A percentile compares a stretch with the other conserved stretches of the same genome.
Evolutionary conservation across 2,113 vertebrate genomes (phyloP).

Genomic region (Hipposideros armiger): DNA sequence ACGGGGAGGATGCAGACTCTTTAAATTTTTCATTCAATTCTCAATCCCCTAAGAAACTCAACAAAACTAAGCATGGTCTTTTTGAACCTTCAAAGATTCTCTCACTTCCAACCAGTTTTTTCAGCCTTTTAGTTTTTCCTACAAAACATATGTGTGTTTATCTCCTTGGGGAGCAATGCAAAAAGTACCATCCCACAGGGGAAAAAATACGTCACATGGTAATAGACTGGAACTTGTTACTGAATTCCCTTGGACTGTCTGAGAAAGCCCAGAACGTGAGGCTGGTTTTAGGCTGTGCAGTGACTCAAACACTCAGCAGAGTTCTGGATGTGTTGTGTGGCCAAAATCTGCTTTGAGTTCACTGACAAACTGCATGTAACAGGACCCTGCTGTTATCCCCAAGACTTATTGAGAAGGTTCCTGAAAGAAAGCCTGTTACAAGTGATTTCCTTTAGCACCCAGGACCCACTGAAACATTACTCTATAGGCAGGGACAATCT

Average conservation of each 20-base stretch:
- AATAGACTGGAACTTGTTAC: neutral
- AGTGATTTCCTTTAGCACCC: neutral
- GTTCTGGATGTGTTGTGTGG: neutral
- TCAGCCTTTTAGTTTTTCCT: conserved; percentile 55
- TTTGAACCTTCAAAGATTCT: conserved; percentile 42
- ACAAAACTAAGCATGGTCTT: conserved; percentile 56
- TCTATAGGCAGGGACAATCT: neutral
- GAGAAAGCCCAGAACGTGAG: neutral
- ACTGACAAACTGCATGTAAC: neutral
- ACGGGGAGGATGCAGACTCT: neutral
- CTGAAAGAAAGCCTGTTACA: neutral
- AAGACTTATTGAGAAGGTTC: conserved; percentile 27
- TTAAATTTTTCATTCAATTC: conserved; percentile 41
- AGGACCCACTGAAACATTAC: neutral
- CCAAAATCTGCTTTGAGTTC: neutral
- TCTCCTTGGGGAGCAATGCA: conserved; percentile 37
- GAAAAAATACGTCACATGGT: neutral
- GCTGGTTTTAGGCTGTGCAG: neutral
- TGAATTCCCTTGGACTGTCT: neutral
- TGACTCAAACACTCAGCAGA: neutral
- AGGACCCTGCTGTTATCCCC: neutral
- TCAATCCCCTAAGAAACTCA: neutral
- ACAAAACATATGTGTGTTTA: neutral
- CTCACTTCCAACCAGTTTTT: conserved; percentile 28
- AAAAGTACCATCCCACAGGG: neutral